A percentile compares a stretch with the other conserved stretches of the same genome.
These are phyloP conservation scores for Ctenochaetus hawaiiensis DNA, from an alignment of 2,797 vertebrate species.

Conservation along the genomic window DNA sequence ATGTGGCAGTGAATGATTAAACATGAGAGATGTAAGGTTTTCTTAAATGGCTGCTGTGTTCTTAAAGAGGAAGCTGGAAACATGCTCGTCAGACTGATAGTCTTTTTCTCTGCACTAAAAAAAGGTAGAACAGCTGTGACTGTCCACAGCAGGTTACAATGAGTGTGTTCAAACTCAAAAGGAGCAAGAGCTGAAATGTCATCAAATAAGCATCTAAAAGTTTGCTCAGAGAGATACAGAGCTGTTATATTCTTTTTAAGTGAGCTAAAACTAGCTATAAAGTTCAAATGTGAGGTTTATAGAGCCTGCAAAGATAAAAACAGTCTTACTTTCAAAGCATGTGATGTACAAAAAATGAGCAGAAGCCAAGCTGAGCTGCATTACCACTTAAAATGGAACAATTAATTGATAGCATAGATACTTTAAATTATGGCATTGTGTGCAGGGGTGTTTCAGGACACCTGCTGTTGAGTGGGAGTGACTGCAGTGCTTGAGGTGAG, in stretches of 20 bases:
- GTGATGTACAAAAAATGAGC: neutral
- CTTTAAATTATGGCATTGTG: neutral
- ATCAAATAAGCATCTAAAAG: neutral
- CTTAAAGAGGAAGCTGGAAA: slow-evolving; percentile 9
- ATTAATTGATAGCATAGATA: neutral
- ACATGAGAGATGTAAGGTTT: neutral
- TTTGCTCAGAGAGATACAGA: neutral
- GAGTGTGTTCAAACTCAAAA: neutral
- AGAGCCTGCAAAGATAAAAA: neutral
- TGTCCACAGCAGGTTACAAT: no score
- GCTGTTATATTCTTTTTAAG: neutral
- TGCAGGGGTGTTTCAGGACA: slow-evolving; percentile 1
- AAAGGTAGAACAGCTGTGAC: no score
- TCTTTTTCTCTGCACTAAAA: no score
- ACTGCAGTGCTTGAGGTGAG: slow-evolving; percentile 4
- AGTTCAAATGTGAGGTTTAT: slow-evolving; percentile 33
- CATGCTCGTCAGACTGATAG: neutral
- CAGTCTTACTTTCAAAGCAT: neutral
- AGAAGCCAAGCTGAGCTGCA: neutral
- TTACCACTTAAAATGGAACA: neutral
- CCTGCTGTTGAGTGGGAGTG: slow-evolving; percentile 2
- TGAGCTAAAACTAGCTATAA: slow-evolving; percentile 8
- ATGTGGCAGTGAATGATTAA: neutral
- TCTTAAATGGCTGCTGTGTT: neutral
- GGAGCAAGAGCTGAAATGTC: neutral